Conservation (phyloP, 1,140 invertebrate species). For the Oncopeltus fasciatus region DNA sequence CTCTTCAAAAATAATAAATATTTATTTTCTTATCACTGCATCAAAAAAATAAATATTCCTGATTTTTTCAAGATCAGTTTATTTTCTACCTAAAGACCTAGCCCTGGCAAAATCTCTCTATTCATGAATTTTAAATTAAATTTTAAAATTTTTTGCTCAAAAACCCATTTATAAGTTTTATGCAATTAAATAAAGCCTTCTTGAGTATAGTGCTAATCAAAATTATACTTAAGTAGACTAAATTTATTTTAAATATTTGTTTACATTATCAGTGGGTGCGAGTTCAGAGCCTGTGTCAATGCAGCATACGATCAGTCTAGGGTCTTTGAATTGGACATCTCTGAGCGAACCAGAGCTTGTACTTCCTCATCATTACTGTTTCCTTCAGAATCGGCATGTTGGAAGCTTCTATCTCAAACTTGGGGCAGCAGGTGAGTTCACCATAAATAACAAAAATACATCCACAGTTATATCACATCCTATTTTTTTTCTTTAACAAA, state of each 20-base stretch:
- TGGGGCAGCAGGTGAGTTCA: constrained; percentile 30
- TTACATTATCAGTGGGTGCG: not conserved
- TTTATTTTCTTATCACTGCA: too few relatives aligned
- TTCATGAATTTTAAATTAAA: too few relatives aligned
- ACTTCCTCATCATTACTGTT: constrained; percentile 40
- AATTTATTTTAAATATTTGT: not conserved
- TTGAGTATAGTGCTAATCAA: too few relatives aligned
- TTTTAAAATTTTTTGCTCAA: too few relatives aligned
- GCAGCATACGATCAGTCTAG: not conserved
- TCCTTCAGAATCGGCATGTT: constrained; percentile 45
- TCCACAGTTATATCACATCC: not conserved
- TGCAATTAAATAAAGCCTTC: too few relatives aligned
- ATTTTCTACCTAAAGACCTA: too few relatives aligned
- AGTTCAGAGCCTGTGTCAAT: not conserved
- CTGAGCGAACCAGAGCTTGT: constrained; percentile 9
- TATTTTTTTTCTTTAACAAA: not conserved
- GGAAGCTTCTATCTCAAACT: constrained; percentile 59
- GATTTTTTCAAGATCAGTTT: too few relatives aligned
- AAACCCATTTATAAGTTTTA: too few relatives aligned
- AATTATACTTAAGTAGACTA: too few relatives aligned
- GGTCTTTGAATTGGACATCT: constrained; percentile 18
- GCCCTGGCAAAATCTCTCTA: too few relatives aligned
- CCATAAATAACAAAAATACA: not conserved
- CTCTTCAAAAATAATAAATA: too few relatives aligned
- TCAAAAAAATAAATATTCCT: too few relatives aligned